phyloP scores from a whole-genome alignment of 1,140 invertebrate species.

The Neodiprion fabricii region DNA sequence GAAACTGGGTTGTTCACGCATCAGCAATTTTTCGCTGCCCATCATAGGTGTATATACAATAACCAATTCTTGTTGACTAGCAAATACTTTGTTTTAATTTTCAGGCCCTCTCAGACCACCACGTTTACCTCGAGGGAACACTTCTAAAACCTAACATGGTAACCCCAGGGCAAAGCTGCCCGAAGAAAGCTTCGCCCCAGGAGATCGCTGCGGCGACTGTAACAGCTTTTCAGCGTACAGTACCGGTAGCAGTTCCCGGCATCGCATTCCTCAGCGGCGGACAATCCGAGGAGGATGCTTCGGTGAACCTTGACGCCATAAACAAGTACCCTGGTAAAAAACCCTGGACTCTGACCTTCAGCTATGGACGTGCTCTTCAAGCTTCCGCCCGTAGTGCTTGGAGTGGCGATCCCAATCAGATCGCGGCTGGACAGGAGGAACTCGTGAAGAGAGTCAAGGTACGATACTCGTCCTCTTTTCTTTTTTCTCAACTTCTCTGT shows the following conservation, averaged over 20 bases:
- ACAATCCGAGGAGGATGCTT: constrained; percentile 96
- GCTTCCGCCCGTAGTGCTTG: constrained; percentile 94
- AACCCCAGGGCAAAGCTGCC: constrained; percentile 83
- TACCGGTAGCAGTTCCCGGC: constrained; percentile 91
- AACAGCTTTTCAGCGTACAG: constrained; percentile 85
- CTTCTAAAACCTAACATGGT: constrained; percentile 99
- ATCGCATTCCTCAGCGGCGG: constrained; percentile 96
- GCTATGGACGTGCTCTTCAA: constrained; percentile 89
- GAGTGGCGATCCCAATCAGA: constrained; percentile 88
- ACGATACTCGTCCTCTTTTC: constrained; percentile 33
- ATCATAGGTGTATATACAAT: too few species aligned
- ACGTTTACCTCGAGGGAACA: constrained; percentile 97
- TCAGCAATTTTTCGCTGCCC: too few species aligned
- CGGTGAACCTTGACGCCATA: constrained; percentile 93
- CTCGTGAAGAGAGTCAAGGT: constrained; percentile 92
- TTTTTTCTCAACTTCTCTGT: too few species aligned
- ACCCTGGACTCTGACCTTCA: constrained; percentile 97
- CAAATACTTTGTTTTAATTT: not conserved
- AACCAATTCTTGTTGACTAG: too few species aligned
- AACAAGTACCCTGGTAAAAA: constrained; percentile 84
- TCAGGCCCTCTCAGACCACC: constrained; percentile 90
- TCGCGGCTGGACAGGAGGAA: constrained; percentile 85
- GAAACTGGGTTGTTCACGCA: too few species aligned
- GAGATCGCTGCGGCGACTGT: constrained; percentile 88
- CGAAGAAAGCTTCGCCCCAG: constrained; percentile 76